A percentile compares a stretch with the other conserved stretches of the same genome.
phyloP scores from a whole-genome alignment of 2,888 invertebrate species.

The Incurvaria masculella region DNA sequence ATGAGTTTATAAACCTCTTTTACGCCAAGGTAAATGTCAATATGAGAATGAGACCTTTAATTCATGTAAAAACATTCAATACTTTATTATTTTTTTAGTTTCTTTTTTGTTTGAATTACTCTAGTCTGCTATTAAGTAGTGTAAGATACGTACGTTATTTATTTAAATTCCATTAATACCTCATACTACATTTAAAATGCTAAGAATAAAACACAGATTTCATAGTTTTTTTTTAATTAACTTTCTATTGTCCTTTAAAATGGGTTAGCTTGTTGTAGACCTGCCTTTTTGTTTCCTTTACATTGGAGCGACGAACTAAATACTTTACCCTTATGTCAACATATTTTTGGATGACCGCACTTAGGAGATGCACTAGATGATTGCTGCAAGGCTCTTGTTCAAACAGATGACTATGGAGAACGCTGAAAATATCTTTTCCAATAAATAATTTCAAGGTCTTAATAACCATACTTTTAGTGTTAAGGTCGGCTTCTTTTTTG shows the following conservation, averaged over 20 bases:
- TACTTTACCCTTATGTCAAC: conserved; percentile 9
- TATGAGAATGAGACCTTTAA: no score
- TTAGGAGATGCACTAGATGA: conserved; percentile 3
- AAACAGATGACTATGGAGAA: conserved; percentile 6
- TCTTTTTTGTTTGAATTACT: no score
- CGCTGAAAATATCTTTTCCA: conserved; percentile 7
- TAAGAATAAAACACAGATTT: no score
- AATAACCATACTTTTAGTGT: background rate
- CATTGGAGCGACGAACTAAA: conserved; percentile 1
- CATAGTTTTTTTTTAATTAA: no score
- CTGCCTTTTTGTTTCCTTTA: background rate
- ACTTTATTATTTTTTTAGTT: no score
- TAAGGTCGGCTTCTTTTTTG: background rate
- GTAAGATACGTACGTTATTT: no score
- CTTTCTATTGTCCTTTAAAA: background rate
- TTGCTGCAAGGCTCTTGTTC: conserved; percentile 8
- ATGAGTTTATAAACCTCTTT: no score
- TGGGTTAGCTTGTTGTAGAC: background rate
- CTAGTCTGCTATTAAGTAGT: no score
- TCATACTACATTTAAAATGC: no score
- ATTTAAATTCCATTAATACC: no score
- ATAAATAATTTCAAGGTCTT: conserved; percentile 6
- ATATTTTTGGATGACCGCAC: conserved; percentile 8
- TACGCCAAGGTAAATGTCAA: no score
- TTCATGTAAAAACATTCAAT: no score